Percentiles rank a stretch among this genome's conserved stretches.
These are phyloP conservation scores for Epinotia ramella DNA, from an alignment of 2,888 invertebrate genomes.

Conservation along the genomic window DNA sequence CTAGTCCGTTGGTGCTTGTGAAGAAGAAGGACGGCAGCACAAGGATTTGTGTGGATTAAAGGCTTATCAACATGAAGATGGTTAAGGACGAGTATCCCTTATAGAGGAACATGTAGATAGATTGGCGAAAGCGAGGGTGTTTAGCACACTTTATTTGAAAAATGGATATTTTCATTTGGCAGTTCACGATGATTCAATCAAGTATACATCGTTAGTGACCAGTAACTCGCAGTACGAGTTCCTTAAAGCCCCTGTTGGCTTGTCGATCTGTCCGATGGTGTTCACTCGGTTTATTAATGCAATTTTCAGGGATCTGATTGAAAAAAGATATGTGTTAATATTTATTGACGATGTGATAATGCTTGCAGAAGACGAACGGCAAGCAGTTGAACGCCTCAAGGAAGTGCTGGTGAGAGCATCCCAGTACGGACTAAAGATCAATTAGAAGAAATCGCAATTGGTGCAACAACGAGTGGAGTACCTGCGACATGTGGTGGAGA, in stretches of 20 bases:
- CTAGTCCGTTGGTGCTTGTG: slow-evolving; percentile 18
- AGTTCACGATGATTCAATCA: not conserved
- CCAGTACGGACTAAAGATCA: not conserved
- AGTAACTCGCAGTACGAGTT: not conserved
- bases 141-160: not conserved
- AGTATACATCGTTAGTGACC: not conserved
- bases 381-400: slow-evolving; percentile 3
- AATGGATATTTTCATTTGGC: not conserved
- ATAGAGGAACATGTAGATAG: not conserved
- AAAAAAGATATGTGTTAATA: not conserved
- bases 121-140: not conserved
- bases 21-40: slow-evolving; percentile 14
- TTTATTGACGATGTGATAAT: slow-evolving; percentile 23
- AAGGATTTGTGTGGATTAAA: slow-evolving; percentile 13
- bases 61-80: slow-evolving; percentile 5
- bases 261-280: not conserved
- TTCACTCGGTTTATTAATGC: not conserved
- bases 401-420: slow-evolving; percentile 2
- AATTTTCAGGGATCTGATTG: slow-evolving; percentile 18
- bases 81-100: not conserved
- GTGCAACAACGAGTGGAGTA: not conserved
- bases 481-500: not conserved
- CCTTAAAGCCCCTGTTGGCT: not conserved
- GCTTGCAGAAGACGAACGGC: slow-evolving; percentile 2
- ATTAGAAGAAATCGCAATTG: slow-evolving; percentile 3